phyloP scores from a whole-genome alignment of 2,797 vertebrate genomes.

The Miopithecus talapoin region DNA sequence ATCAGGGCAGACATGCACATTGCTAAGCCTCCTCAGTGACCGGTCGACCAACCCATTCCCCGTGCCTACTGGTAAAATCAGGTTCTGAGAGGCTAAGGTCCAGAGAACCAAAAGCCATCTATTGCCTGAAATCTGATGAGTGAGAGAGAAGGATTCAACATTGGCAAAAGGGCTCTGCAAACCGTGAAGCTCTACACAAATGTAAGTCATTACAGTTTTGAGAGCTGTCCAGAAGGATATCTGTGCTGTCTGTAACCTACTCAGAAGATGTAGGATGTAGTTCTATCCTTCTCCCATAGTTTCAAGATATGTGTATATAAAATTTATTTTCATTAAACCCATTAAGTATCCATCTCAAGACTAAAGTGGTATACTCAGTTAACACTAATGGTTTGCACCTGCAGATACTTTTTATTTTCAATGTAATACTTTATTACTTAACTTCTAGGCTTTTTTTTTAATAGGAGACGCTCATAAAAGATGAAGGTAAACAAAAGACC shows the following conservation, averaged over 20 bases:
- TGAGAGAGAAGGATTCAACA: neutral
- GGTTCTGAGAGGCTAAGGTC: neutral
- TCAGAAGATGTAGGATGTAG: neutral
- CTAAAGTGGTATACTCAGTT: neutral
- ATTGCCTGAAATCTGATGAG: neutral
- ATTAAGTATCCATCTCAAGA: neutral
- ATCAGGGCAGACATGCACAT: slow-evolving; percentile 62
- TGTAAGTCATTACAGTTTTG: neutral
- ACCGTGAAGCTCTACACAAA: neutral
- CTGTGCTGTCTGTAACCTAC: neutral
- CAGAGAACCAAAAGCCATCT: neutral
- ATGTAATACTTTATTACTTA: neutral
- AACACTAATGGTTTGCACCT: neutral
- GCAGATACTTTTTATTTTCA: neutral
- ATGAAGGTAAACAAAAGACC: neutral
- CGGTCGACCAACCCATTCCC: slow-evolving; percentile 39
- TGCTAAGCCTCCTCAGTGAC: slow-evolving; percentile 34
- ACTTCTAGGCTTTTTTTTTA: neutral
- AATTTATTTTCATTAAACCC: neutral
- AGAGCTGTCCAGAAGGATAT: neutral
- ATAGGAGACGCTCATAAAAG: neutral
- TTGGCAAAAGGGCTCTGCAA: neutral
- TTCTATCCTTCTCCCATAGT: neutral
- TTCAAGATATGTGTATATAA: neutral
- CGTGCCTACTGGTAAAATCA: neutral